Percentiles rank a stretch among this genome's conserved stretches.
Conservation (phyloP, 2,113 vertebrate species). For the Nothocercus julius region DNA sequence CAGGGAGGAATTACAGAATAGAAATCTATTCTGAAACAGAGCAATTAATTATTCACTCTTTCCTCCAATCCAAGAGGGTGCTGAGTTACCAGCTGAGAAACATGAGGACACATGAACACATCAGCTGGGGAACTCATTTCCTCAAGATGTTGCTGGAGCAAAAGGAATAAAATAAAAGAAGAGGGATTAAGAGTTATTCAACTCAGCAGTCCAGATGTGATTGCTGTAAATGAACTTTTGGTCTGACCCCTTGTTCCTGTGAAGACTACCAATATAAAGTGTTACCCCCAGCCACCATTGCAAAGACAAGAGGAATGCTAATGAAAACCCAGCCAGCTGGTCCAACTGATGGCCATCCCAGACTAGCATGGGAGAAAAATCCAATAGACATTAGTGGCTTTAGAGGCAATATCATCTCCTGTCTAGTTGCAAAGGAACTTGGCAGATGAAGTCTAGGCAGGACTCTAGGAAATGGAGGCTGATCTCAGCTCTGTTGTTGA, state of each 20-base stretch:
- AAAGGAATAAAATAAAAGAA: not conserved
- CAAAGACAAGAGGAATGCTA: not conserved
- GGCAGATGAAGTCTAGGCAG: not conserved
- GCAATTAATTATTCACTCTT: not conserved
- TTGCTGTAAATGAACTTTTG: not conserved
- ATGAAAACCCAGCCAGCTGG: slow-evolving; percentile 3
- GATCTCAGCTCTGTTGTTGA: not conserved
- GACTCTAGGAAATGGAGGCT: not conserved
- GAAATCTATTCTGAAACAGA: not conserved
- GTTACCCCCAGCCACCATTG: not conserved
- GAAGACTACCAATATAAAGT: not conserved
- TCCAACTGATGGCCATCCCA: not conserved
- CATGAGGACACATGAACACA: not conserved
- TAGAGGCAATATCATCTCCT: not conserved
- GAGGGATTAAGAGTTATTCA: not conserved
- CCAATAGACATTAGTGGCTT: not conserved
- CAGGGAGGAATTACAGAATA: not conserved
- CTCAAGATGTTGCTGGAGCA: not conserved
- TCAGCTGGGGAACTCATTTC: not conserved
- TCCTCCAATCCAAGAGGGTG: not conserved
- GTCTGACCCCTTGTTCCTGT: not conserved
- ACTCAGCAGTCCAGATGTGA: not conserved
- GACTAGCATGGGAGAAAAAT: not conserved
- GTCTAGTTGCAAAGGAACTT: not conserved
- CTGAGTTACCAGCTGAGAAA: not conserved